Conservation (phyloP, 2,888 invertebrate genomes). For the Caenorhabditis sp. region DNA sequence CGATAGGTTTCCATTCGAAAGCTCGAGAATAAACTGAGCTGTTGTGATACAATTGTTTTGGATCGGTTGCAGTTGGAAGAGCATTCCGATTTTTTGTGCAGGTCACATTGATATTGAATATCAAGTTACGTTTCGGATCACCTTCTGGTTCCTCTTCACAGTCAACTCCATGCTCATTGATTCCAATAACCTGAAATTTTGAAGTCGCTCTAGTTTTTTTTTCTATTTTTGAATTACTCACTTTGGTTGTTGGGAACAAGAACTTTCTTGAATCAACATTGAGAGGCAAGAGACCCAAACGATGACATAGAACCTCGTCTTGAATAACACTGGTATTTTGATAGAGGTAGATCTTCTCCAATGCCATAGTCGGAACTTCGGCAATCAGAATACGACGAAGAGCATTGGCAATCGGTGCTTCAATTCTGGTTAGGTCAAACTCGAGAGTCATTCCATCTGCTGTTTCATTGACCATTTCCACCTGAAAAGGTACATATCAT, state of each 20-base stretch:
- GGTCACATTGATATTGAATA: constrained; percentile 86
- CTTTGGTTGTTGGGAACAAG: constrained; percentile 76
- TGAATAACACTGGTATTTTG: constrained; percentile 75
- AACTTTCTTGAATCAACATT: constrained; percentile 91
- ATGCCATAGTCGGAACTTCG: constrained; percentile 75
- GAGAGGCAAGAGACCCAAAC: constrained; percentile 78
- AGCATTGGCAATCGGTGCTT: constrained; percentile 74
- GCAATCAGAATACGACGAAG: constrained; percentile 74
- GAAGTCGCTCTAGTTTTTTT: too few relatives aligned
- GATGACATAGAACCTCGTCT: constrained; percentile 74
- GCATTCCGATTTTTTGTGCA: constrained; percentile 83
- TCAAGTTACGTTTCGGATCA: constrained; percentile 79
- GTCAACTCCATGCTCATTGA: constrained; percentile 64
- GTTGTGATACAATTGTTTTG: constrained; percentile 81
- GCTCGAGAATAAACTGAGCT: constrained; percentile 86
- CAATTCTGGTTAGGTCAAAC: constrained; percentile 74
- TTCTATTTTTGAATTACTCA: constrained; percentile 1
- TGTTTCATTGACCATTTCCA: constrained; percentile 57
- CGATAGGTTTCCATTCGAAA: constrained; percentile 90
- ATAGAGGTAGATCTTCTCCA: constrained; percentile 74
- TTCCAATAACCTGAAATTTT: constrained; percentile 44
- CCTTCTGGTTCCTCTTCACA: constrained; percentile 64
- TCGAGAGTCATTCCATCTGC: constrained; percentile 69
- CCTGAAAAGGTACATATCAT: too few relatives aligned
- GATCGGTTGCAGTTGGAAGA: constrained; percentile 81